Percentiles rank a stretch among this genome's conserved stretches.
Conservation (phyloP, 2,888 invertebrate genomes). For the Myopa tessellatipennis region DNA sequence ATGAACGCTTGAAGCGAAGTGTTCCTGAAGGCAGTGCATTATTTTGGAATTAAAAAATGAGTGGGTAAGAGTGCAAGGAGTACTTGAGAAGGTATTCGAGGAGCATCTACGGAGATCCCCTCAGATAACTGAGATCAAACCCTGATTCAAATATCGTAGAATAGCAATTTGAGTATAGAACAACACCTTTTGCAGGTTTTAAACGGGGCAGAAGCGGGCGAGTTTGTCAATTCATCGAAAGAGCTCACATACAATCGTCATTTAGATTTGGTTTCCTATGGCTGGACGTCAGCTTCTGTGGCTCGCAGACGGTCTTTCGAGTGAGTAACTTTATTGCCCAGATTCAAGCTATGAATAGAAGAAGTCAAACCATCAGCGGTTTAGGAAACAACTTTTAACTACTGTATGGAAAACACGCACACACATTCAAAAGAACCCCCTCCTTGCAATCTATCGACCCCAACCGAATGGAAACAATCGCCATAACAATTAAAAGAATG, state of each 20-base stretch:
- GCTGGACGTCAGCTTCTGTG: background rate
- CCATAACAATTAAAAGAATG: conserved; percentile 9
- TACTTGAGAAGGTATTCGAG: background rate
- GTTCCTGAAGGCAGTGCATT: conserved; percentile 6
- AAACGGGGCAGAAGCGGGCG: no score
- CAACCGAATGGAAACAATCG: background rate
- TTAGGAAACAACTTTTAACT: background rate
- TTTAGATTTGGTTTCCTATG: no score
- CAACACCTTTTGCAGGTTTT: no score
- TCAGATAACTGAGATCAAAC: background rate
- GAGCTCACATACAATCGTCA: no score
- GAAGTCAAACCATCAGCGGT: background rate
- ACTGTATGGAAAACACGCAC: background rate
- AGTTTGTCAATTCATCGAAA: no score
- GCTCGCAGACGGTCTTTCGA: background rate
- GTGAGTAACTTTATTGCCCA: background rate
- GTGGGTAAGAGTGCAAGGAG: background rate
- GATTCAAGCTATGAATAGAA: background rate
- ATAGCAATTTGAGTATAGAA: no score
- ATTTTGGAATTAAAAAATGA: background rate
- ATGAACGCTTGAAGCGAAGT: background rate
- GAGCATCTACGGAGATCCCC: background rate
- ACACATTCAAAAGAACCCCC: background rate
- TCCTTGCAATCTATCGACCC: background rate
- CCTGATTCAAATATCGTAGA: no score